These are phyloP conservation scores for Amphipyra berbera DNA, from an alignment of 2,888 invertebrate species.

Conservation along the genomic window DNA sequence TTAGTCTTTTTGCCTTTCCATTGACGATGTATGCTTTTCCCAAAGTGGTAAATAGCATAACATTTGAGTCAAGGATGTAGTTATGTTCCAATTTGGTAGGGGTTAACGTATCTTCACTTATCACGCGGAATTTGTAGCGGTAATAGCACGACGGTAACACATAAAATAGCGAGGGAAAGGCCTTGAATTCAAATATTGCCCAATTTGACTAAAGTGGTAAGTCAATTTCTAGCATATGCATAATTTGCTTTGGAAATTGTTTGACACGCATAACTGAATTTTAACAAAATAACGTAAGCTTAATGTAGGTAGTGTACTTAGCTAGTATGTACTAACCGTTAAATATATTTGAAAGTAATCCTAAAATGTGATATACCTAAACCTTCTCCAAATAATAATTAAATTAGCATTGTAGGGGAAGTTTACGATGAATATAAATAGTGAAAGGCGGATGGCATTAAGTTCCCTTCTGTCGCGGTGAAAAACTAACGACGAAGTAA, in stretches of 20 bases:
- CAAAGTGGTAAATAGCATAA: neutral
- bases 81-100: slow-evolving; percentile 38
- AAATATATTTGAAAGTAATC: neutral
- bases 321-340: no score
- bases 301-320: no score
- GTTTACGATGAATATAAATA: slow-evolving; percentile 37
- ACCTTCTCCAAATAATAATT: slow-evolving; percentile 25
- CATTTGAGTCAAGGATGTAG: slow-evolving; percentile 36
- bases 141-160: slow-evolving; percentile 15
- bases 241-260: neutral
- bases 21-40: slow-evolving; percentile 15
- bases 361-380: neutral
- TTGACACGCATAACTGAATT: no score
- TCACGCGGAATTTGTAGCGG: slow-evolving; percentile 36
- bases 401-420: slow-evolving; percentile 31
- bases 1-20: no score
- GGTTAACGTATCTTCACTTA: slow-evolving; percentile 37
- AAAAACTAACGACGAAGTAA: slow-evolving; percentile 30
- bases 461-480: slow-evolving; percentile 7
- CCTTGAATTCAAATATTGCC: slow-evolving; percentile 12
- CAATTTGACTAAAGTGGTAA: slow-evolving; percentile 10
- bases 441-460: slow-evolving; percentile 27
- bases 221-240: slow-evolving; percentile 8
- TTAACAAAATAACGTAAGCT: no score
- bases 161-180: slow-evolving; percentile 23